A percentile compares a stretch with the other conserved stretches of the same genome.
phyloP scores from a whole-genome alignment of 2,888 invertebrate species.

The Drosophila mercatorum region DNA sequence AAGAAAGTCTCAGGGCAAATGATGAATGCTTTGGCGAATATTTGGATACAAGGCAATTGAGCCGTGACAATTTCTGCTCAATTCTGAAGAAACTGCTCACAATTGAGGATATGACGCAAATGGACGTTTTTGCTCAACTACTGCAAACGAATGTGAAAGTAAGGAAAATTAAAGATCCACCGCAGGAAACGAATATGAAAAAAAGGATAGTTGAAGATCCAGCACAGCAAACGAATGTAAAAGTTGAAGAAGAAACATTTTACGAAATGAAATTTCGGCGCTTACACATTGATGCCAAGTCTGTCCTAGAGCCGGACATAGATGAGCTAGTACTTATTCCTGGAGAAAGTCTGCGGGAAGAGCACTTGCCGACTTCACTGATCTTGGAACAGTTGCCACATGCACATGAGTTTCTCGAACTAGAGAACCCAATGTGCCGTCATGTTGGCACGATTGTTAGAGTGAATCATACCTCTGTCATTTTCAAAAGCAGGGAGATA shows the following conservation, averaged over 20 bases:
- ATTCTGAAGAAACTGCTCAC: constrained; percentile 6
- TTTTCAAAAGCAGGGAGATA: not conserved
- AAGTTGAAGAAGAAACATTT: too few species aligned
- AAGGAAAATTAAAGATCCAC: rapidly evolving
- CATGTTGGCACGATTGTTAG: not conserved
- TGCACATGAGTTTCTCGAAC: not conserved
- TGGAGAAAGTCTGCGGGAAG: not conserved
- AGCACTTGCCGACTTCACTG: not conserved
- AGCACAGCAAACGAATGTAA: too few species aligned
- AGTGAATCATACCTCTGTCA: not conserved
- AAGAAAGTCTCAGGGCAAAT: not conserved
- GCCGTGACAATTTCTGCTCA: not conserved
- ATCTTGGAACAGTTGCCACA: constrained; percentile 10
- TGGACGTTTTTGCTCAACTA: not conserved
- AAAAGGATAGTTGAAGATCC: not conserved
- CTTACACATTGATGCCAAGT: not conserved
- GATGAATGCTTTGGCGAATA: not conserved
- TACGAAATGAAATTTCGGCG: not conserved
- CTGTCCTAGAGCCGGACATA: not conserved
- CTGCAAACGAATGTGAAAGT: not conserved
- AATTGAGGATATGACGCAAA: constrained; percentile 15
- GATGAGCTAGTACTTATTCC: constrained; percentile 10
- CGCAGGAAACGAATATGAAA: not conserved
- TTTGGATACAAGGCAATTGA: not conserved
- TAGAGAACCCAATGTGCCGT: not conserved